Percentiles rank a stretch among this genome's conserved stretches.
Evolutionary conservation across 2,797 vertebrate species (phyloP).

Genomic region (Loris lydekkerianus): DNA sequence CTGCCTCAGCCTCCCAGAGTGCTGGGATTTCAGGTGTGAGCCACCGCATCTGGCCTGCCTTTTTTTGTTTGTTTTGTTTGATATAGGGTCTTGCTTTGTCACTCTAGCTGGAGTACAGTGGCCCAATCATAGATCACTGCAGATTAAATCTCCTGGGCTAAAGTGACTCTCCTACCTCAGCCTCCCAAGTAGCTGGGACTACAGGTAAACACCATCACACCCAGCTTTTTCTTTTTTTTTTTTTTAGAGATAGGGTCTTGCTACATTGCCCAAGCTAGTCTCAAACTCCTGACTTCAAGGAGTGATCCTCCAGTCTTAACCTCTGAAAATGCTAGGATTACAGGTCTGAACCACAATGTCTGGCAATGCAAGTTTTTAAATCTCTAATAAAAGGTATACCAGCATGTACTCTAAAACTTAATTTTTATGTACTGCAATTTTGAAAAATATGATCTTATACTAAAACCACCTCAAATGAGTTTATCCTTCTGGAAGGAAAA

Average conservation of each 20-base stretch:
- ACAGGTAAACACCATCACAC: neutral
- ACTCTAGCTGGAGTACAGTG: neutral
- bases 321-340: neutral
- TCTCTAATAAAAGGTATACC: neutral
- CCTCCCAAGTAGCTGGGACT: neutral
- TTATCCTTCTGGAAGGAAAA: neutral
- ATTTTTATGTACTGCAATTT: constrained; percentile 7
- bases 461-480: constrained; percentile 24
- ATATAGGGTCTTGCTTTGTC: neutral
- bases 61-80: neutral
- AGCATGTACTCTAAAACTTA: constrained; percentile 17
- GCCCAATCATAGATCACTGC: neutral
- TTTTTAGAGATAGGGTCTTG: neutral
- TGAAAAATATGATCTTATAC: neutral
- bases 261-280: neutral
- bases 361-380: neutral
- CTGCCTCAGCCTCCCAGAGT: too few species aligned
- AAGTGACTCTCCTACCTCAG: neutral
- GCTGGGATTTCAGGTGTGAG: too few species aligned
- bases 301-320: too few species aligned
- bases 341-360: neutral
- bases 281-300: neutral
- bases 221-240: neutral
- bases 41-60: too few species aligned
- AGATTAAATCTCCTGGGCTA: neutral